Evolutionary conservation across 2,888 invertebrate species (phyloP).

Genomic region (Gari tellinella): DNA sequence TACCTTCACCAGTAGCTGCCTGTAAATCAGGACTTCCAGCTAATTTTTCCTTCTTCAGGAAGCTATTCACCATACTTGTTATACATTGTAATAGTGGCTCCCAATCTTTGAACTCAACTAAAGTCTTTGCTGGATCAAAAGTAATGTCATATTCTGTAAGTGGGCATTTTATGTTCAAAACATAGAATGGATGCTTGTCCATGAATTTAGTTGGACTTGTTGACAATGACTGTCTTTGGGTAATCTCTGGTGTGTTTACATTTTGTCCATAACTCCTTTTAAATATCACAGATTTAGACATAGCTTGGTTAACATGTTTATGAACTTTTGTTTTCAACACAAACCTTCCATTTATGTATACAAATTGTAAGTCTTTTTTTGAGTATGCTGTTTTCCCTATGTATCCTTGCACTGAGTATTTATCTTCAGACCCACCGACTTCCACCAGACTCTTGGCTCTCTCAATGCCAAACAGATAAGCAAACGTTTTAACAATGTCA

Average conservation of each 20-base stretch:
- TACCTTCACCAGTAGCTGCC: neutral
- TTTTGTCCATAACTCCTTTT: constrained; percentile 52
- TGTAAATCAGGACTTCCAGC: constrained; percentile 6
- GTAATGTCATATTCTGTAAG: constrained; percentile 85
- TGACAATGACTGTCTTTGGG: constrained; percentile 17
- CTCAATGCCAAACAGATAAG: constrained; percentile 85
- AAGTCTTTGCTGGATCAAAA: constrained; percentile 85
- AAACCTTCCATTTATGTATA: constrained; percentile 89
- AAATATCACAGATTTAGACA: constrained; percentile 78
- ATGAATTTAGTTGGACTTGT: constrained; percentile 74
- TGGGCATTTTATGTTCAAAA: constrained; percentile 87
- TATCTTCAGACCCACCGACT: constrained; percentile 83
- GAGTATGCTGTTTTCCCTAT: constrained; percentile 86
- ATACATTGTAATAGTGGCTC: constrained; percentile 84
- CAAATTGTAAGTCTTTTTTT: constrained; percentile 87
- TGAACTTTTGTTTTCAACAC: constrained; percentile 86
- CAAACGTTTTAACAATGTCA: constrained; percentile 86
- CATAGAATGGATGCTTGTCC: constrained; percentile 85
- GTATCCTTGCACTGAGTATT: constrained; percentile 87
- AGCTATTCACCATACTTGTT: constrained; percentile 81
- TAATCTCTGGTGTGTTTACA: constrained; percentile 30
- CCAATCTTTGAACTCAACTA: constrained; percentile 87
- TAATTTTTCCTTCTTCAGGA: constrained; percentile 71
- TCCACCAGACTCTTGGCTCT: constrained; percentile 83
- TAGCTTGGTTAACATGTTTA: constrained; percentile 84